phyloP scores from a whole-genome alignment of 92 coral and sea anemone genomes.

The Chrysogorgia sp. region DNA sequence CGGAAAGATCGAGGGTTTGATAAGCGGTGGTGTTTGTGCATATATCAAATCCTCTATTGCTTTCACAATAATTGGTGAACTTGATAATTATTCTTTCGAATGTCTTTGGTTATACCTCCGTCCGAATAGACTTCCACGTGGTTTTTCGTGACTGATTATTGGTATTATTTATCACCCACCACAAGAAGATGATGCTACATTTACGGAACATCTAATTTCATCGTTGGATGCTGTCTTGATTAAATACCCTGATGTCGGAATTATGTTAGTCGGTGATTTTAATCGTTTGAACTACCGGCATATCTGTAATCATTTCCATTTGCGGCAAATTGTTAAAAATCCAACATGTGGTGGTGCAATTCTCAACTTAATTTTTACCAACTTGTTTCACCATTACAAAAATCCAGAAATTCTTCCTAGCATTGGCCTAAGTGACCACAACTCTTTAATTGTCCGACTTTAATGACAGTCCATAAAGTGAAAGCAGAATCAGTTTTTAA shows the following conservation, averaged over 20 bases:
- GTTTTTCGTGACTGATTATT: too few relatives aligned
- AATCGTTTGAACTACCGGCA: not conserved
- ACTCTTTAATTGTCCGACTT: not conserved
- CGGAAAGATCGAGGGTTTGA: constrained; percentile 1
- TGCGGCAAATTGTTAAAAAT: constrained; percentile 14
- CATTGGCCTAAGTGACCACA: constrained; percentile 21
- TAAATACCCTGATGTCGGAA: not conserved
- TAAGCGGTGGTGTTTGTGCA: constrained; percentile 13
- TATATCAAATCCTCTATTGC: constrained; percentile 12
- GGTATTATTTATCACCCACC: too few relatives aligned
- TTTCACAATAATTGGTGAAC: too few relatives aligned
- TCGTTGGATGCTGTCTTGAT: not conserved
- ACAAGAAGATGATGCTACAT: too few relatives aligned
- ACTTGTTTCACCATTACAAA: not conserved
- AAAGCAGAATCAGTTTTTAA: too few relatives aligned
- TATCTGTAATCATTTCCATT: not conserved
- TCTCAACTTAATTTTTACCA: too few relatives aligned
- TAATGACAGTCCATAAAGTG: not conserved
- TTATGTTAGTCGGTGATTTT: not conserved
- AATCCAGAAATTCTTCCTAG: constrained; percentile 13
- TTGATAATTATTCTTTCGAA: not conserved
- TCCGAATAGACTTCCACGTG: too few relatives aligned
- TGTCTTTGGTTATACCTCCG: too few relatives aligned
- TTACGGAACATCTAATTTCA: too few relatives aligned
- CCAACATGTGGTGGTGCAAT: too few relatives aligned